Base-by-base conservation (phyloP, 2,797 vertebrate genomes). In the Hybognathus amarus region DNA sequence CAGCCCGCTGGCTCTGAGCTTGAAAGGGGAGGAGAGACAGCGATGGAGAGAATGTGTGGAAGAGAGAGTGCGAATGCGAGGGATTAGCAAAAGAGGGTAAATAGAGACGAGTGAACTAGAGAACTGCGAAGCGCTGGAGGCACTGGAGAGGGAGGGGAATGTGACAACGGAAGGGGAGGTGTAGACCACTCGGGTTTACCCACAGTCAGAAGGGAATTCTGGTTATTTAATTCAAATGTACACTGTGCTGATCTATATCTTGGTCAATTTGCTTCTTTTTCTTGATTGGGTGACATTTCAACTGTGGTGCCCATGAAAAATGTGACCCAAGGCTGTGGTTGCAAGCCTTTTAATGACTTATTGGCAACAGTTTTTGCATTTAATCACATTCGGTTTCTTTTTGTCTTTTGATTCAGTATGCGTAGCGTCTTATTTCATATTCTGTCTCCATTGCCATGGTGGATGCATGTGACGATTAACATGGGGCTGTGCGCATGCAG, bases 1-100 rank as follows among this genome's bases (percentile, higher is more conserved):
- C 95, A 96, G 95, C 93, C 91, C 91, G 36, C 92, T 87, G 61
- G 90, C 90, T 93, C 83, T 91, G 90, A 91, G 89, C 69, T 82
- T 79, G 87, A 88, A 90, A 88, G 90, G 91, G 92, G 91, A 94
- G 94, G 94, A 91, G 86, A 85, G 82, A 66, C 80, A 38, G 83
- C 3, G 70, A 42, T 86, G 50, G 84, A 79, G 86, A 70, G 88
- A 52, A 87, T 54, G 69, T 74, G 85, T 50, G 52, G 83, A 85
- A 80, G 64, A 89, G 88, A 92, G 91, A 82, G 77, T 50, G 88
- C 59, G 70, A 83, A 90, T 79, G 79, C 77, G 67, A 67, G 84
- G 87, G 87, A 94, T 94, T 92, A 92, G 82, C 85, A 86, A 81
- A n/a, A 85, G 90, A 92, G 87, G 87, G 91, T 92, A 92, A 93